Evolutionary conservation across 1,140 invertebrate species (phyloP).

Genomic region (Globodera rostochiensis): DNA sequence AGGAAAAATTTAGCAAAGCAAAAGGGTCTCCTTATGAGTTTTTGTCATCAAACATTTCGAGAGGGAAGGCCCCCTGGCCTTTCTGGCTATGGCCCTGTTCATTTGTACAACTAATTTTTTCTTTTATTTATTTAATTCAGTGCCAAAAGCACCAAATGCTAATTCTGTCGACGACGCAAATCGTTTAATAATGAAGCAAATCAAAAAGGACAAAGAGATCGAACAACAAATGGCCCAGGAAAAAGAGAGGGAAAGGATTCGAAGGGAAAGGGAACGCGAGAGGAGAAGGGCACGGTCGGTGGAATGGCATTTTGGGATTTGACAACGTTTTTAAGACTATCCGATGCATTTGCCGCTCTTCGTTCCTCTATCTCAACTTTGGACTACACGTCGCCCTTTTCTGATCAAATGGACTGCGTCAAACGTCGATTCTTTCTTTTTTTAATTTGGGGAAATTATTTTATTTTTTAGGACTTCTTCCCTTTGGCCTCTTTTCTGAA

Average conservation of each 20-base stretch:
- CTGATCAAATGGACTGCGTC: conserved; percentile 2
- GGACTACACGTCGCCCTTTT: conserved; percentile 6
- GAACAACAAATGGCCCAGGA: neutral
- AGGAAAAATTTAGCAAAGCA: no score
- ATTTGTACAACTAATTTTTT: no score
- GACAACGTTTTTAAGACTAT: neutral
- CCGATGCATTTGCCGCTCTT: neutral
- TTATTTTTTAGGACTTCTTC: conserved; percentile 3
- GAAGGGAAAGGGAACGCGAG: neutral
- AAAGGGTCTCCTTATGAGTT: no score
- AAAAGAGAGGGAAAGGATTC: neutral
- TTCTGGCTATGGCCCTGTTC: no score
- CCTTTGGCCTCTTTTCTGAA: neutral
- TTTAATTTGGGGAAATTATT: neutral
- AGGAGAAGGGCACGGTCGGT: neutral
- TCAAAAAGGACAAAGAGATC: neutral
- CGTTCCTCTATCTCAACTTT: neutral
- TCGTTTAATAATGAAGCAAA: neutral
- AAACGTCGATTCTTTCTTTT: neutral
- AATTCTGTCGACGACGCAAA: neutral
- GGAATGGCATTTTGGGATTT: neutral
- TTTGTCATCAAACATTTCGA: no score
- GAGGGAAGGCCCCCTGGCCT: no score
- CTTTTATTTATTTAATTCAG: neutral
- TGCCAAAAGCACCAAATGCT: neutral